Conservation (phyloP, 2,113 vertebrate species). For the Semnopithecus entellus region DNA sequence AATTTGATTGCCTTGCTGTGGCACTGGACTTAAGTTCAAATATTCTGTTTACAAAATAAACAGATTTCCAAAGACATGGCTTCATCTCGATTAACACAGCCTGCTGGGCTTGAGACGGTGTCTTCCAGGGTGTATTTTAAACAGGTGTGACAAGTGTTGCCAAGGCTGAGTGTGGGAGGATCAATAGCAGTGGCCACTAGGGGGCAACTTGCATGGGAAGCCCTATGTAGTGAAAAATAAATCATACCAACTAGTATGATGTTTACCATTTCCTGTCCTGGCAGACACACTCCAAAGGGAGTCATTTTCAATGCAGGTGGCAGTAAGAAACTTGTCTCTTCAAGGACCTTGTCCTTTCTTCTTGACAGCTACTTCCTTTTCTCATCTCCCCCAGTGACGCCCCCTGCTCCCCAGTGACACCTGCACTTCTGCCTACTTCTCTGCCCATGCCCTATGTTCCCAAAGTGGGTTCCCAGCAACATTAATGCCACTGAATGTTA, state of each 20-base stretch:
- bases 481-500: background rate
- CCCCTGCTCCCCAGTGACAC: no score
- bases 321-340: background rate
- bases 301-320: background rate
- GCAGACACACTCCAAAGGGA: background rate
- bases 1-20: background rate
- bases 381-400: background rate
- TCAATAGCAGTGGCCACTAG: background rate
- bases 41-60: background rate
- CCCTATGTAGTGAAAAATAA: background rate
- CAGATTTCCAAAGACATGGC: background rate
- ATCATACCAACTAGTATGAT: accelerated
- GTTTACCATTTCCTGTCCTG: background rate
- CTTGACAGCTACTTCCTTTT: background rate
- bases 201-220: background rate
- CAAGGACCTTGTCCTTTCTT: background rate
- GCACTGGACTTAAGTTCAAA: background rate
- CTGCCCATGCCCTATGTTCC: background rate
- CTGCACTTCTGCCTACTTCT: background rate
- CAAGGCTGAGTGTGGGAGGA: background rate
- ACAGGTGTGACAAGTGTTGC: background rate
- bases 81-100: background rate
- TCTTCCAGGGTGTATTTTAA: background rate
- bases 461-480: background rate
- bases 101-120: background rate